Conservation (phyloP, 2,113 vertebrate genomes). For the Nyctereutes procyonoides region DNA sequence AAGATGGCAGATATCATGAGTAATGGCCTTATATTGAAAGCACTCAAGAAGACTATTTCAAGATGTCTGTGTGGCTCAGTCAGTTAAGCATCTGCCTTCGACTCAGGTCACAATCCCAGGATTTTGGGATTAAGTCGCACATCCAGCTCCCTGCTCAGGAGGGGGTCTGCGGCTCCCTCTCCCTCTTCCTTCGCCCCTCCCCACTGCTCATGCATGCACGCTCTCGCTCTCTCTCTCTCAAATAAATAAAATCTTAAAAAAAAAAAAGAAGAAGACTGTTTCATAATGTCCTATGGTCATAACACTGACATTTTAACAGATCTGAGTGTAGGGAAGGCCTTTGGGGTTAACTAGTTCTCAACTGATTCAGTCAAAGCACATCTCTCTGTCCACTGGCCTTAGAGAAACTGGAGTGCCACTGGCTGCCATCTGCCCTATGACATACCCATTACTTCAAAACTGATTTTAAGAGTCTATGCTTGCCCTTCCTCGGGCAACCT, state of each 20-base stretch:
- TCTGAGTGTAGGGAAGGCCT: background rate
- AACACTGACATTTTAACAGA: background rate
- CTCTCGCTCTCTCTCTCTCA: too few species aligned
- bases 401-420: background rate
- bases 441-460: background rate
- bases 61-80: background rate
- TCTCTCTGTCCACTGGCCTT: background rate
- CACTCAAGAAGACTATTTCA: background rate
- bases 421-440: background rate
- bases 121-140: too few species aligned
- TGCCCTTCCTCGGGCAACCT: background rate
- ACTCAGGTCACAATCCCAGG: too few species aligned
- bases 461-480: background rate
- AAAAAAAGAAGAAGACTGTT: background rate
- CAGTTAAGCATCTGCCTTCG: too few species aligned
- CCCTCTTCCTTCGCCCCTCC: too few species aligned
- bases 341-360: background rate
- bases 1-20: background rate
- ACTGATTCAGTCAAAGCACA: background rate
- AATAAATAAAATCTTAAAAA: too few species aligned
- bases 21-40: background rate
- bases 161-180: too few species aligned
- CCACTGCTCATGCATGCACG: too few species aligned
- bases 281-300: background rate
- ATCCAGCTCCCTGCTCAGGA: too few species aligned